Evolutionary conservation across 2,113 vertebrate genomes (phyloP), one percentile per base, ranked within the genome.

Genomic region (Chionis minor): DNA sequence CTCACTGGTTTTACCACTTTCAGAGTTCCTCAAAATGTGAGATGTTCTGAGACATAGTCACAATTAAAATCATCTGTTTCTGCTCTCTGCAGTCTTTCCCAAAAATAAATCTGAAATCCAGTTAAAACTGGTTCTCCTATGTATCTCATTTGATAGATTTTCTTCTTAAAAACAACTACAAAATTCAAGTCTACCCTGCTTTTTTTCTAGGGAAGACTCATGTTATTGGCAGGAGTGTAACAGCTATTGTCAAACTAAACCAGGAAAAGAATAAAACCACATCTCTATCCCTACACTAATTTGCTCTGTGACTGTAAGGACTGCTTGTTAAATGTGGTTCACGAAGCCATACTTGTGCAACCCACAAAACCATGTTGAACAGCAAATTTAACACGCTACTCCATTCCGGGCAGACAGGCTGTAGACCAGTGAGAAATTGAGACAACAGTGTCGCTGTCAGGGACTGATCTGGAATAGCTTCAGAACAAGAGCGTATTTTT

Each of bases 161-260:
- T 62, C 52, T 28, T 35, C 15, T 59, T 73, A 51, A 86, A 66
- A 81, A 59, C 28, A 70, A 33, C 5, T 14, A 33, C 3, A 86
- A 81, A 81, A 89, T 30, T 63, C 18, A 51, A 26, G 9, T 28
- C 18, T 47, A 63, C 28, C 15, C 83, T 40, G 15, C 30, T 33
- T 72, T 62, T 30, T n/a, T 8, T 7, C 63, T 33, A 17, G 0
- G 0, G 38, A 79, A 55, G 32, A 22, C 32, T 86, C 4, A 0
- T 10, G 28, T 11, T 79, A 74, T 5, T 69, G 54, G 35, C 45
- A 49, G n/a, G 2, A 69, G 35, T 6, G 2, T 13, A 81, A 67
- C 16, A 92, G 42, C 58, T 70, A 35, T 44, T 6, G 47, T 12
- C 44, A 75, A 79, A 63, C 35, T 38, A 59, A 81, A 49, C 7